Evolutionary conservation across 2,797 vertebrate species (phyloP).

Genomic region (Nannoperca obscura): DNA sequence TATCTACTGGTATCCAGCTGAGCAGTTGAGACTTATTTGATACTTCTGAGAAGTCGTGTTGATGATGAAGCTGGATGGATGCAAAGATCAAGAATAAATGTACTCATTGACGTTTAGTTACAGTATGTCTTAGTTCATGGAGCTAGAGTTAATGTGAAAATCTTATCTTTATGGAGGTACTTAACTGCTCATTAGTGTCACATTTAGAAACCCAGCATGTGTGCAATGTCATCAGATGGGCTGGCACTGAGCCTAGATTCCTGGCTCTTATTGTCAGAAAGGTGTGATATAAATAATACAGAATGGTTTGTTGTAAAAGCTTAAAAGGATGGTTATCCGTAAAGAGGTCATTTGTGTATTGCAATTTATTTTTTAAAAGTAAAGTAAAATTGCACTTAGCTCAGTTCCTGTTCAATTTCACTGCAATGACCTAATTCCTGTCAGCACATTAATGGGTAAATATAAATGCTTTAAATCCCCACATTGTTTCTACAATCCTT

Average conservation of each 20-base stretch:
- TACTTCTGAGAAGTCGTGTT: not conserved
- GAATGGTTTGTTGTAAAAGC: not conserved
- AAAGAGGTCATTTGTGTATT: not conserved
- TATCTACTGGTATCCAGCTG: not conserved
- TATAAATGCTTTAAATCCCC: constrained; percentile 36
- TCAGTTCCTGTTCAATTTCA: constrained; percentile 23
- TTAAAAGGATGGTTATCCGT: not conserved
- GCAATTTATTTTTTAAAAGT: not conserved
- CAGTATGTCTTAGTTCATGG: not conserved
- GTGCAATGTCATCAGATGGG: not conserved
- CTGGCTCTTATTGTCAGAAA: not conserved
- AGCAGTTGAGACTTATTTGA: not conserved
- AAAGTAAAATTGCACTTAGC: not conserved
- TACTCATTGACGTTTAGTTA: not conserved
- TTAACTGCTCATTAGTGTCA: not conserved
- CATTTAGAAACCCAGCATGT: constrained; percentile 12
- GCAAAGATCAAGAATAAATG: not conserved
- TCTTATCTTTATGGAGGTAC: not conserved
- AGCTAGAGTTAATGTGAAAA: not conserved
- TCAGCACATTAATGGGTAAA: constrained; percentile 31
- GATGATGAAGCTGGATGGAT: not conserved
- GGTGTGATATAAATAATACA: not conserved
- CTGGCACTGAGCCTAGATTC: not conserved
- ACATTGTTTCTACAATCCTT: constrained; percentile 47
- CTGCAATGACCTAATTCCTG: constrained; percentile 28